Evolutionary conservation across 2,888 invertebrate genomes (phyloP).

Genomic region (Deilephila elpenor): DNA sequence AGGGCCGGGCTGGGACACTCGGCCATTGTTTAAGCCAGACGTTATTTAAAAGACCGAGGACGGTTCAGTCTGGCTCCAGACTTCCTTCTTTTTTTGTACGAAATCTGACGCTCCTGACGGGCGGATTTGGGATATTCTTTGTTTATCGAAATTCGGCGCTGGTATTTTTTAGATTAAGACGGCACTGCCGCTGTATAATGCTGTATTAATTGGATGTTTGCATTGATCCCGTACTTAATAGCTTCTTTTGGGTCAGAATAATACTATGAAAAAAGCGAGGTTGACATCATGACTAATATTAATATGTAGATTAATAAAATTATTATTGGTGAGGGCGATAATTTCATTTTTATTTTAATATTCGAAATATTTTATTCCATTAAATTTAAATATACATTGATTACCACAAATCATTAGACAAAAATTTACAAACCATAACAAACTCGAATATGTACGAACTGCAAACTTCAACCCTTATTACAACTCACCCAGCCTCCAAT

Average conservation of each 20-base stretch:
- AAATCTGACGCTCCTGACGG: conserved; percentile 26
- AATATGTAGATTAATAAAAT: too few species aligned
- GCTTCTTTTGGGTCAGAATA: neutral
- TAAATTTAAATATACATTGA: too few species aligned
- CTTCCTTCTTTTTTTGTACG: conserved; percentile 49
- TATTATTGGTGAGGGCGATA: too few species aligned
- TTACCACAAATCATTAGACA: too few species aligned
- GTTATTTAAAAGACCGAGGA: conserved; percentile 74
- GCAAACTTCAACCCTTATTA: too few species aligned
- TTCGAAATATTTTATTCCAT: too few species aligned
- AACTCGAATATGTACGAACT: too few species aligned
- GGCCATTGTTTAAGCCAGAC: conserved; percentile 77
- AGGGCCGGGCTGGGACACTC: conserved; percentile 66
- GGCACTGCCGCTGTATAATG: neutral
- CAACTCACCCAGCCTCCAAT: neutral
- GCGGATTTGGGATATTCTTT: conserved; percentile 19
- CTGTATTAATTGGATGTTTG: conserved; percentile 4
- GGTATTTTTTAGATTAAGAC: neutral
- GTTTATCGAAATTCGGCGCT: conserved; percentile 25
- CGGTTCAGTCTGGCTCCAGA: conserved; percentile 58
- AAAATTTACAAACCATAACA: too few species aligned
- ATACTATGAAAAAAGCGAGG: neutral
- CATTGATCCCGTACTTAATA: neutral
- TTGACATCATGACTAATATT: too few species aligned
- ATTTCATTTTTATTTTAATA: too few species aligned